A percentile compares a stretch with the other conserved stretches of the same genome.
Conservation (phyloP, 2,888 invertebrate genomes). For the Incurvaria masculella region DNA sequence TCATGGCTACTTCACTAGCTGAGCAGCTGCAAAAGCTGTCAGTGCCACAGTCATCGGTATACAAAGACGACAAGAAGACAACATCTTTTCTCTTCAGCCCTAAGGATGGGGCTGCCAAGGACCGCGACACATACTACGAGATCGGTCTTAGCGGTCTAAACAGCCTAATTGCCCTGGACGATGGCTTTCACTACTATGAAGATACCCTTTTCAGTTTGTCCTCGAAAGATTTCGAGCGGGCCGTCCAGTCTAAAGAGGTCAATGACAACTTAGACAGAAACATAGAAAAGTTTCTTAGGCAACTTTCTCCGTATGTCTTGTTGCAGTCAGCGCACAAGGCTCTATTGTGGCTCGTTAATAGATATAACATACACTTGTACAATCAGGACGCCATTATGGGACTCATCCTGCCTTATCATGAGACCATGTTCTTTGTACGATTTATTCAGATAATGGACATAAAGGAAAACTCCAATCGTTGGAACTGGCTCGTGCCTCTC, state of each 20-base stretch:
- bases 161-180: slow-evolving; percentile 73
- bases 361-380: slow-evolving; percentile 85
- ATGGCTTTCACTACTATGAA: slow-evolving; percentile 69
- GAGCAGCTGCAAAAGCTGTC: slow-evolving; percentile 74
- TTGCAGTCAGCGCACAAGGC: slow-evolving; percentile 82
- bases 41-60: slow-evolving; percentile 69
- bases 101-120: slow-evolving; percentile 84
- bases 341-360: slow-evolving; percentile 91
- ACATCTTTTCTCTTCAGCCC: slow-evolving; percentile 87
- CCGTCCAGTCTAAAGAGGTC: slow-evolving; percentile 68
- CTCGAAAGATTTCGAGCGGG: slow-evolving; percentile 77
- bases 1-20: slow-evolving; percentile 69
- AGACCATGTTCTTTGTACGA: slow-evolving; percentile 83
- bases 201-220: slow-evolving; percentile 72
- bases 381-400: slow-evolving; percentile 79
- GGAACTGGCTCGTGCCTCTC: slow-evolving; percentile 73
- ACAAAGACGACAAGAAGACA: slow-evolving; percentile 65
- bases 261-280: slow-evolving; percentile 73
- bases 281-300: slow-evolving; percentile 75
- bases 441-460: slow-evolving; percentile 75
- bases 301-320: slow-evolving; percentile 86
- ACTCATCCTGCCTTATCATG: slow-evolving; percentile 88
- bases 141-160: slow-evolving; percentile 84
- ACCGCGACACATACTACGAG: slow-evolving; percentile 80
- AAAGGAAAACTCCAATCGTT: slow-evolving; percentile 56